phyloP scores from a whole-genome alignment of 2,888 invertebrate species.

The Eugnorisma glareosa region DNA sequence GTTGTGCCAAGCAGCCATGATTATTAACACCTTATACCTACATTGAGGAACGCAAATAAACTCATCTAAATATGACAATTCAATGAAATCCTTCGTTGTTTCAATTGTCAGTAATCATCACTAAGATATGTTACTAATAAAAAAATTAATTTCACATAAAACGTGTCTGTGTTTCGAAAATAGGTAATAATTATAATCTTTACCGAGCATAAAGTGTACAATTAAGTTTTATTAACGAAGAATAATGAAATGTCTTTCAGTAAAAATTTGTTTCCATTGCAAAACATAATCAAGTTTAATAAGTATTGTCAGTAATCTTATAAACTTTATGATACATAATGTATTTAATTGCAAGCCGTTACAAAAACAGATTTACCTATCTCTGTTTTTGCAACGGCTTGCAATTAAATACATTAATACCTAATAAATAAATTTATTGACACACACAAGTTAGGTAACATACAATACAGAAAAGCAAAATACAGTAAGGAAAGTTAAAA shows the following conservation, averaged over 20 bases:
- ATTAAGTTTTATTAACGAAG: background rate
- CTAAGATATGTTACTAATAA: background rate
- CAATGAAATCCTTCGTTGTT: background rate
- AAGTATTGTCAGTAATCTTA: background rate
- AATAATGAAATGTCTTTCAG: background rate
- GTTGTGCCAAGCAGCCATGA: background rate
- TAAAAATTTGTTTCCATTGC: background rate
- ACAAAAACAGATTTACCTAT: background rate
- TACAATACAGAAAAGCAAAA: background rate
- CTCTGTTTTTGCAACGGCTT: no score
- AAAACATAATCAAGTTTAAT: constrained; percentile 10
- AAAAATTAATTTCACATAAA: background rate
- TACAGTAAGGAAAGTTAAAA: background rate
- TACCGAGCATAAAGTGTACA: background rate
- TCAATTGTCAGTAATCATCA: background rate
- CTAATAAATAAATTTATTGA: background rate
- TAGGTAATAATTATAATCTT: background rate
- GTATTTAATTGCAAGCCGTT: constrained; percentile 24
- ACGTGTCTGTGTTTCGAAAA: constrained; percentile 5
- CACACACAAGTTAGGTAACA: background rate
- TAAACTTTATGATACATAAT: constrained; percentile 15
- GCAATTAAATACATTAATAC: no score
- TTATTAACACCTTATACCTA: background rate
- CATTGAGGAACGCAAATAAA: background rate
- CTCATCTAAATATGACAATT: background rate